Conservation (phyloP, 2,113 vertebrate genomes). For the Sus scrofa region DNA sequence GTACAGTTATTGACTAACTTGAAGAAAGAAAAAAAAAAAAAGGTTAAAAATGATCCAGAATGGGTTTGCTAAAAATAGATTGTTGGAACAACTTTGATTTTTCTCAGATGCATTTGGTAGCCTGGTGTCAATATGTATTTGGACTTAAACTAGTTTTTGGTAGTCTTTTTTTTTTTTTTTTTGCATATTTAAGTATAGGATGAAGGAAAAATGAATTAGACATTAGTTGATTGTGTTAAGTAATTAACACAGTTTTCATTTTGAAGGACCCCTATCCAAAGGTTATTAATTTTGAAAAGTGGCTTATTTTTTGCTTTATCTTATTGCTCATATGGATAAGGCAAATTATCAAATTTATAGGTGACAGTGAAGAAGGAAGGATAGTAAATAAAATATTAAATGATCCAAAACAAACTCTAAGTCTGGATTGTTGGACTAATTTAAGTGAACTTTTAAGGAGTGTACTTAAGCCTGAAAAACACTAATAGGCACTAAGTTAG, state of each 20-base stretch:
- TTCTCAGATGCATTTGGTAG: slow-evolving; percentile 35
- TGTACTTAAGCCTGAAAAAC: slow-evolving; percentile 26
- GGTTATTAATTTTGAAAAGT: not conserved
- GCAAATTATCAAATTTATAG: slow-evolving; percentile 18
- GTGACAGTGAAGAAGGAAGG: not conserved
- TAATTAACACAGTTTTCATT: slow-evolving; percentile 32
- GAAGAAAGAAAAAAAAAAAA: slow-evolving; percentile 42
- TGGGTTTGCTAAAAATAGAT: slow-evolving; percentile 65
- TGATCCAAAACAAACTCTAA: slow-evolving; percentile 28
- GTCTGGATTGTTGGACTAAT: slow-evolving; percentile 39
- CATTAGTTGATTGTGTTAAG: slow-evolving; percentile 2
- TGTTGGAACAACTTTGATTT: slow-evolving; percentile 48
- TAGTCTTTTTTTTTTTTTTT: not conserved
- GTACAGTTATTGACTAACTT: slow-evolving; percentile 29
- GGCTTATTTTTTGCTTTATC: slow-evolving; percentile 46
- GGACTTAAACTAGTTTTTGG: slow-evolving; percentile 54
- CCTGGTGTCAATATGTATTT: not conserved
- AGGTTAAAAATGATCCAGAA: slow-evolving; percentile 53
- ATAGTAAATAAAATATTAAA: slow-evolving; percentile 41
- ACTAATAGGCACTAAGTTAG: not conserved
- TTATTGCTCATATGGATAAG: not conserved
- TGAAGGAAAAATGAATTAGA: slow-evolving; percentile 30
- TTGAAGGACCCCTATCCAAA: slow-evolving; percentile 4
- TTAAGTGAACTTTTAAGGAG: slow-evolving; percentile 19
- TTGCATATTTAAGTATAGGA: not conserved